Evolutionary conservation across 2,113 vertebrate species (phyloP).

Genomic region (Rhinopomastus cyanomelas): DNA sequence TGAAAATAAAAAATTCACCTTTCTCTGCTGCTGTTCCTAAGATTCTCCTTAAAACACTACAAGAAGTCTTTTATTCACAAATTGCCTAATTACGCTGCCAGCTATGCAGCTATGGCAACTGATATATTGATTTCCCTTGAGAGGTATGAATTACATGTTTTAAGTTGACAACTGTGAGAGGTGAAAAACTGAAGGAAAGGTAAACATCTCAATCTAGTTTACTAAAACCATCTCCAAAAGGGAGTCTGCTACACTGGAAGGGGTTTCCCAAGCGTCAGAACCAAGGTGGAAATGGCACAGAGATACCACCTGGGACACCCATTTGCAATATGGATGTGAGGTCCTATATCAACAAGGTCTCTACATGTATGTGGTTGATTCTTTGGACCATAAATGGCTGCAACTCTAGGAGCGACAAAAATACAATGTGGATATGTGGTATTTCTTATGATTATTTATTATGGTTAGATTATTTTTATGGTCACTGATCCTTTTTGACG

Average conservation of each 20-base stretch:
- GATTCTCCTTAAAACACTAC: background rate
- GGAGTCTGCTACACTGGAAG: background rate
- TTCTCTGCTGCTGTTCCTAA: background rate
- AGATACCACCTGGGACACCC: background rate
- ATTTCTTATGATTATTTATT: too few species aligned
- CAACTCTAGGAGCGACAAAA: background rate
- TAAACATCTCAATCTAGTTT: background rate
- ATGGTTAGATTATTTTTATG: too few species aligned
- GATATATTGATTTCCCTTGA: background rate
- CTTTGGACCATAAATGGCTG: background rate
- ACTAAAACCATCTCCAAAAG: background rate
- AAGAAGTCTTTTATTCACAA: background rate
- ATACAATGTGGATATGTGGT: fast-evolving
- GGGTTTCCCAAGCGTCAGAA: background rate
- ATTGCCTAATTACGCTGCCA: background rate
- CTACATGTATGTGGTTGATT: fast-evolving
- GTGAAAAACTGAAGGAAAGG: background rate
- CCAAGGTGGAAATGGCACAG: background rate
- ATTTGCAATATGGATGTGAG: background rate
- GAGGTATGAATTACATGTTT: background rate
- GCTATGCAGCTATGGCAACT: background rate
- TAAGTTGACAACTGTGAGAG: background rate
- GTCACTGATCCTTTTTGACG: too few species aligned
- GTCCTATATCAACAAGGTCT: background rate
- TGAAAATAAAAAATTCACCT: background rate